Evolutionary conservation across 2,888 invertebrate genomes (phyloP), one percentile per base, ranked within the genome.

Genomic region (Oeneis ivallda): DNA sequence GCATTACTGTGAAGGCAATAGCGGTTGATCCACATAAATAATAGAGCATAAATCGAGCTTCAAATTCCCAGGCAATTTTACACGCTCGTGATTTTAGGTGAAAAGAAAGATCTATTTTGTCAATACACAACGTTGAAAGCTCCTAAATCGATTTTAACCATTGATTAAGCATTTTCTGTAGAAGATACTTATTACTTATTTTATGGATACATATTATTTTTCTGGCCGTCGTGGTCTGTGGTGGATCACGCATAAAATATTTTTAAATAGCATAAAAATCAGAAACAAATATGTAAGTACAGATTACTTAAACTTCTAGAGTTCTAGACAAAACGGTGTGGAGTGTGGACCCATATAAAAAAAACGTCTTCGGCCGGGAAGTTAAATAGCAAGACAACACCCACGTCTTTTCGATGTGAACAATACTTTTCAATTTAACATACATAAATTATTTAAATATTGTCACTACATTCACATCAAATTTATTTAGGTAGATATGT

Each of bases 11-110:
- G 71, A 76, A 73, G 72, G 71, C 69, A 65, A 71, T 75, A 76
- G 72, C 76, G 75, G 73, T 74, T 73, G 74, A 70, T 76, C 75
- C 75, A 76, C 71, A 71, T 77, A 75, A 79, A 75, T 75, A 77
- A 77, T 76, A 70, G 70, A 74, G 75, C 74, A 77, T 76, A 78
- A 79, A 77, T 75, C 72, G 72, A 72, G 71, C 71, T 70, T 72
- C 70, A 66, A 72, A 72, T 79, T 80, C 77, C 75, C 79, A 77
- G 76, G 75, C 75, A 73, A 79, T 78, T 78, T 72, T 70, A 63
- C 68, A 76, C 75, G 79, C 74, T 77, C 75, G 76, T 77, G 76
- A 76, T 74, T 74, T 72, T 66, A 66, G 54, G 37, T 61, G 50
- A 61, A 65, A 60, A 47, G 56, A 72, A 67, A 70, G 53, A 52